Base-by-base conservation (phyloP, 1,140 invertebrate species). In the Bombus waltoni region DNA sequence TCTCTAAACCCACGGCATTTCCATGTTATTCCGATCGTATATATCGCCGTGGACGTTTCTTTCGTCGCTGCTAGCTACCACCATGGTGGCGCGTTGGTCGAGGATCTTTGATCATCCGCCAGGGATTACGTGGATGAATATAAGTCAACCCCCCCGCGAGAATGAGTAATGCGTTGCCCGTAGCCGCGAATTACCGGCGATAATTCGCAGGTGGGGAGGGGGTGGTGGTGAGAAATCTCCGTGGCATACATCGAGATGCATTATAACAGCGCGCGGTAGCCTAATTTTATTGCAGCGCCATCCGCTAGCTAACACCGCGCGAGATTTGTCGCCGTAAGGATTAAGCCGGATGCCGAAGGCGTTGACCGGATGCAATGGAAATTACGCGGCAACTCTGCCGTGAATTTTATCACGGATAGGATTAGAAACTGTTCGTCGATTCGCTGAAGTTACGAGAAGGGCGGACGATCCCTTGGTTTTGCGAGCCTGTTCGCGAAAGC, bases 91-190 rank as follows among this genome's bases (percentile, higher is more conserved):
- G 35, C 15, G 8, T 25, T 53, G 70, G 82, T 38, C 78, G 81
- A 79, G 68, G 73, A 90, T 88, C 89, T 90, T 90, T 90, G 89
- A 90, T 90, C 89, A 82, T 79, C 70, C 62, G 44, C 40, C 40
- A 83, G 62, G 86, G 80, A 90, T 90, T 90, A 90, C 78, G 85
- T 75, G 88, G 74, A 89, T 81, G 88, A 87, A 85, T 90, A 89
- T 90, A 89, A 89, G 89, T 89, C 89, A 89, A 78, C 73, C 57
- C 77, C 47, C 53, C 53, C 53, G 65, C 77, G 81, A 87, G 89
- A 87, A 89, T 90, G 88, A 90, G 72, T 90, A 90, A 90, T 90
- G 89, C 68, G 85, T 90, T 83, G 82, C 80, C 80, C 84, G 88
- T 89, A 89, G 73, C 74, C 83, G 87, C 82, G 88, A 89, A 89